Evolutionary conservation across 2,797 vertebrate genomes (phyloP).

Genomic region (Hippocampus kuda): DNA sequence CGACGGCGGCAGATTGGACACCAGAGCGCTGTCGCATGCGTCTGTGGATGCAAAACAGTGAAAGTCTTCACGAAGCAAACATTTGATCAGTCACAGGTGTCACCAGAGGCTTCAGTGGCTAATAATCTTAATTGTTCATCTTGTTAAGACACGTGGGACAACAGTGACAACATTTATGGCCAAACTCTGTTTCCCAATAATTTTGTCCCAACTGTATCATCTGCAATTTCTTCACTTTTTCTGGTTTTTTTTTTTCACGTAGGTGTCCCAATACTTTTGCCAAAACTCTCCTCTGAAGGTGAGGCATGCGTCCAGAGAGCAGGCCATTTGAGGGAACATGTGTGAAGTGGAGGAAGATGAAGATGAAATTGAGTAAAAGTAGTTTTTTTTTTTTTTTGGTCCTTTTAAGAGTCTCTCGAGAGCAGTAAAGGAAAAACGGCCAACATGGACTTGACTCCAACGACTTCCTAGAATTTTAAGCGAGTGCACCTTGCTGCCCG

Average conservation of each 20-base stretch:
- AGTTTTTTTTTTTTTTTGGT: not conserved
- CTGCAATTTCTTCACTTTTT: not conserved
- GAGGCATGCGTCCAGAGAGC: not conserved
- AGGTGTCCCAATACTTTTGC: not conserved
- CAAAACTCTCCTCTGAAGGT: not conserved
- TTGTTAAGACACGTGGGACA: not conserved
- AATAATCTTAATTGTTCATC: not conserved
- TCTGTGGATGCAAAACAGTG: constrained; percentile 37
- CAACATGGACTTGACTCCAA: constrained; percentile 3
- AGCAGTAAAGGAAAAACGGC: not conserved
- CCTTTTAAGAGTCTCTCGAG: constrained; percentile 3
- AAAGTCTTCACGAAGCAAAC: not conserved
- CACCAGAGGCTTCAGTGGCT: not conserved
- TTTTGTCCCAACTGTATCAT: not conserved
- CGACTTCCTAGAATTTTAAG: constrained; percentile 18
- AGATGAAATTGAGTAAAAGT: not conserved
- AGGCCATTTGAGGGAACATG: not conserved
- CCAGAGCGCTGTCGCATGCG: constrained; percentile 56
- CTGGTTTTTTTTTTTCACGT: not conserved
- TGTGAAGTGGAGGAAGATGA: not conserved
- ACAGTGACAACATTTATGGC: not conserved
- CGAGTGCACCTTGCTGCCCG: not conserved
- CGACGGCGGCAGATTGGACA: constrained; percentile 52
- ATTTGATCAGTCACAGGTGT: not conserved
- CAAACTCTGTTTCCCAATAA: not conserved